A percentile compares a stretch with the other conserved stretches of the same genome.
Evolutionary conservation across 2,113 vertebrate genomes (phyloP).

Genomic region (Brachyistius frenatus): DNA sequence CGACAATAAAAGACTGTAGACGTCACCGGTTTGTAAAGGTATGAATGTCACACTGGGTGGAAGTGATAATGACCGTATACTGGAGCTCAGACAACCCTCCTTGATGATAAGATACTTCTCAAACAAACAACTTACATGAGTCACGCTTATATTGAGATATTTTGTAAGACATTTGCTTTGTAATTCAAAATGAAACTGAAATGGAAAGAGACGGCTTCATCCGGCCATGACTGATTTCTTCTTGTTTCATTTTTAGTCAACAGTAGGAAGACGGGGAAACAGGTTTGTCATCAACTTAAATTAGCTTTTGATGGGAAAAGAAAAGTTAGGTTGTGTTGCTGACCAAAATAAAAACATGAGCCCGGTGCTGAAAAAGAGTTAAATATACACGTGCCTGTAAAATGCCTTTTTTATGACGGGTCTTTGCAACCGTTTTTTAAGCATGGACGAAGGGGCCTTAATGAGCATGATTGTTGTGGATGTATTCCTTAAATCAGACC

Average conservation of each 20-base stretch:
- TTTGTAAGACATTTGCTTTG: not conserved
- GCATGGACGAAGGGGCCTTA: not conserved
- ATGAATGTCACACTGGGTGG: not conserved
- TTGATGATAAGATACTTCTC: not conserved
- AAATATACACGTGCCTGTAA: conserved; percentile 44
- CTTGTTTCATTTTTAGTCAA: conserved; percentile 29
- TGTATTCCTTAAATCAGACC: not conserved
- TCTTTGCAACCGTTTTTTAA: not conserved
- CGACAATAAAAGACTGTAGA: not conserved
- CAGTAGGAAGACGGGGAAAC: not conserved
- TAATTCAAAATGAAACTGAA: conserved; percentile 14
- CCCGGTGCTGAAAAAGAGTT: conserved; percentile 44
- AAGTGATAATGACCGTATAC: not conserved
- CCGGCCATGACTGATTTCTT: not conserved
- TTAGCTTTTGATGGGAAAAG: conserved; percentile 16
- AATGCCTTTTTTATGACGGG: conserved; percentile 28
- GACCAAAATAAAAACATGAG: conserved; percentile 37
- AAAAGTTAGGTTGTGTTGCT: not conserved
- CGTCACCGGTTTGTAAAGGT: conserved; percentile 3
- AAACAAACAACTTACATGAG: too few species aligned
- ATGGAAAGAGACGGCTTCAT: not conserved
- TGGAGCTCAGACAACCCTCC: not conserved
- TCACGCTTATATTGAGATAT: not conserved
- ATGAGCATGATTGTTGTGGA: conserved; percentile 1
- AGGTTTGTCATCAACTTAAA: conserved; percentile 7